Conservation (phyloP, 2,888 invertebrate genomes). For the Torymus aiolomorphi region DNA sequence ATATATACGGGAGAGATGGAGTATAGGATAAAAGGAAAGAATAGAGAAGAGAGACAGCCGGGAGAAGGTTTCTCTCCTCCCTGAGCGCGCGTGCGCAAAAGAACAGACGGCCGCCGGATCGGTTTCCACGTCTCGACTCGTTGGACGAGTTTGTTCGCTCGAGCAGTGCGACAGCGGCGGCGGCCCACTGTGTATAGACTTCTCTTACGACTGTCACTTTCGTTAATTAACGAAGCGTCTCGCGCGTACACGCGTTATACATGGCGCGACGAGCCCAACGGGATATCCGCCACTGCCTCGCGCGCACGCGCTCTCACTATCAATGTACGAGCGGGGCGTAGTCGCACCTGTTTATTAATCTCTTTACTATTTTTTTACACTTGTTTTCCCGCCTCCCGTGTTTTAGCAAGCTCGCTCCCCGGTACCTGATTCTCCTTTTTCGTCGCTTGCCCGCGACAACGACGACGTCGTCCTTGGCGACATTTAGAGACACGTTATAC, state of each 20-base stretch:
- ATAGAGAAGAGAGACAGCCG: slow-evolving; percentile 19
- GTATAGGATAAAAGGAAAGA: neutral
- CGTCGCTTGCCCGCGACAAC: neutral
- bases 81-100: neutral
- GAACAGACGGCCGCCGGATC: slow-evolving; percentile 48
- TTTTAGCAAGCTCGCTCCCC: neutral
- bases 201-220: slow-evolving; percentile 56
- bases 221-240: slow-evolving; percentile 54
- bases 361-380: slow-evolving; percentile 34
- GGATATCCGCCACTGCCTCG: slow-evolving; percentile 12
- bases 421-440: neutral
- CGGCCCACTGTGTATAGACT: slow-evolving; percentile 26
- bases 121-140: slow-evolving; percentile 52
- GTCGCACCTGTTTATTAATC: slow-evolving; percentile 49
- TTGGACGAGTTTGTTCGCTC: slow-evolving; percentile 49
- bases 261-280: neutral
- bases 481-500: slow-evolving; percentile 37
- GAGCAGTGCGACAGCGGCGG: neutral
- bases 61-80: slow-evolving; percentile 4
- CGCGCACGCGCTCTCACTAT: slow-evolving; percentile 1
- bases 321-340: slow-evolving; percentile 10
- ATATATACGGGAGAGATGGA: neutral
- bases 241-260: neutral
- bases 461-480: slow-evolving; percentile 24
- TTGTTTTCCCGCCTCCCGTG: neutral